A percentile compares a stretch with the other conserved stretches of the same genome.
Evolutionary conservation across 2,113 vertebrate species (phyloP).

Genomic region (Psittacula cyanocephala): DNA sequence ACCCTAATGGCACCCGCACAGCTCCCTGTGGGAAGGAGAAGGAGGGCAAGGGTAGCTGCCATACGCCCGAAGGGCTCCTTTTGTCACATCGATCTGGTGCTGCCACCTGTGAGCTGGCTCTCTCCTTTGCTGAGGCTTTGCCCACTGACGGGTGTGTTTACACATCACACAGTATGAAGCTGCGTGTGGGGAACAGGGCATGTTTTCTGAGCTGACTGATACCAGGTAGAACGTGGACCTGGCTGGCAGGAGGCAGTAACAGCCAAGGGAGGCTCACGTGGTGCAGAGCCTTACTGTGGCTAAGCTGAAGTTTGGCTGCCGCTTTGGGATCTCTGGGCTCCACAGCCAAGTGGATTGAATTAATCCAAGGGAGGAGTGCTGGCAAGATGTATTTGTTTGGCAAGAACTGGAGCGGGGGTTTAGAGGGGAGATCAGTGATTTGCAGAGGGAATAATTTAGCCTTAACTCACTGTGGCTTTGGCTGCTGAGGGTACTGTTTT

Average conservation of each 20-base stretch:
- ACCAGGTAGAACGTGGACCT: not conserved
- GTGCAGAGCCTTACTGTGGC: not conserved
- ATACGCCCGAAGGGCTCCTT: not conserved
- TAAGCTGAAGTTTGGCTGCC: not conserved
- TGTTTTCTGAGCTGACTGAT: not conserved
- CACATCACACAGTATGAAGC: not conserved
- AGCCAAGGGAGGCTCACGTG: not conserved
- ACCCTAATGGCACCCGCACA: not conserved
- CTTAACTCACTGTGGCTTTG: not conserved
- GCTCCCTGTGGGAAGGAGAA: not conserved
- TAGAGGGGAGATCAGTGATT: not conserved
- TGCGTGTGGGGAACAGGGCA: not conserved
- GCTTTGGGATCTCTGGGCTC: not conserved
- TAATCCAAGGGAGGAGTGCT: constrained; percentile 30
- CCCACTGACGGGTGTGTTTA: not conserved
- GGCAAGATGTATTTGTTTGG: not conserved
- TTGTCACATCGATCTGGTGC: not conserved
- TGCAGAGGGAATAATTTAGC: not conserved
- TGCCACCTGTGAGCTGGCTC: not conserved
- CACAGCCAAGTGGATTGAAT: not conserved
- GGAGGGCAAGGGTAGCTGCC: not conserved
- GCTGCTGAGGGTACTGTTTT: not conserved
- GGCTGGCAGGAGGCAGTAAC: not conserved
- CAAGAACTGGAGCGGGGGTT: not conserved
- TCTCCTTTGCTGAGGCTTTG: not conserved